These are phyloP conservation scores for Pantelozetes paolii DNA, from an alignment of 2,888 invertebrate genomes.

Conservation along the genomic window DNA sequence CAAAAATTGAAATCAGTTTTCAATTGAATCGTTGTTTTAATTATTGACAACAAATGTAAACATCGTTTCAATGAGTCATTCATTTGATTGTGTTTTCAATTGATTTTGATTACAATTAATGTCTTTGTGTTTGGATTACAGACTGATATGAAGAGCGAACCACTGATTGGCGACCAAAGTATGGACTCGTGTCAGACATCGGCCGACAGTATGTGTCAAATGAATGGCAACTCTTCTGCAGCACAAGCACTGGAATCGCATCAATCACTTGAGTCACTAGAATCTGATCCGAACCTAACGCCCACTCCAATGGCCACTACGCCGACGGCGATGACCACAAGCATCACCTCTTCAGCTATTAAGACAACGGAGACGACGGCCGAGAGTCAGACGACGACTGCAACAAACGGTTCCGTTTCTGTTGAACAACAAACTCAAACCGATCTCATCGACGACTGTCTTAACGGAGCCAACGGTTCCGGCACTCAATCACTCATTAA, in stretches of 20 bases:
- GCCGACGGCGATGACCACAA: background rate
- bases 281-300: slow-evolving; percentile 15
- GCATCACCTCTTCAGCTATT: background rate
- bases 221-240: slow-evolving; percentile 26
- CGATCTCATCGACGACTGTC: slow-evolving; percentile 35
- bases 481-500: slow-evolving; percentile 6
- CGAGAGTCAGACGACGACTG: background rate
- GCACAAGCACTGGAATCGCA: background rate
- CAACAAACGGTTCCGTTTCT: slow-evolving; percentile 39
- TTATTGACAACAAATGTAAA: background rate
- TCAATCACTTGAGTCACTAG: background rate
- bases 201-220: background rate
- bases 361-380: background rate
- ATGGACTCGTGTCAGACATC: slow-evolving; percentile 9
- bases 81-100: background rate
- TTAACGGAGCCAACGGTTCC: background rate
- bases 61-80: background rate
- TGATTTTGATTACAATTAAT: background rate
- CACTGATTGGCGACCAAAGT: background rate
- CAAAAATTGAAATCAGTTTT: too few relatives aligned
- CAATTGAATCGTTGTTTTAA: background rate
- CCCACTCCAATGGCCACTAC: background rate
- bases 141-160: slow-evolving; percentile 26
- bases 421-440: slow-evolving; percentile 42
- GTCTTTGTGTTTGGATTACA: background rate